Conservation (phyloP, 1,140 invertebrate genomes). For the Choristoneura fumiferana region DNA sequence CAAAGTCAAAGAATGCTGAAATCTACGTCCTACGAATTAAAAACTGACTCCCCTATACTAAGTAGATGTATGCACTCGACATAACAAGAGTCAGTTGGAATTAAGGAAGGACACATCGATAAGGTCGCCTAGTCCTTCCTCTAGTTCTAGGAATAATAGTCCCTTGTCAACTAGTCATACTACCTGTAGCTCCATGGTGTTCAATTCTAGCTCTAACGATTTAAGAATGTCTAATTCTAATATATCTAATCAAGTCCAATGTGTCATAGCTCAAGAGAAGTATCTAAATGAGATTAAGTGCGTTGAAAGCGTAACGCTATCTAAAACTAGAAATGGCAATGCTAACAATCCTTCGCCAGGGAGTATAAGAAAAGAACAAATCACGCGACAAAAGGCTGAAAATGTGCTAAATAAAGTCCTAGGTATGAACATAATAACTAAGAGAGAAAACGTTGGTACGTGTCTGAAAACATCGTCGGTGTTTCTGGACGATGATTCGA, state of each 20-base stretch:
- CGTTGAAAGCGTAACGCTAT: conserved; percentile 72
- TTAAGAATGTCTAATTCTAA: conserved; percentile 72
- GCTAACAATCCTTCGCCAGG: conserved; percentile 53
- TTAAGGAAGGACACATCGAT: conserved; percentile 66
- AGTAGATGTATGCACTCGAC: conserved; percentile 51
- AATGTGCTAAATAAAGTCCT: conserved; percentile 72
- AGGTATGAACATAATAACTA: conserved; percentile 72
- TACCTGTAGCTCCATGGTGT: conserved; percentile 77
- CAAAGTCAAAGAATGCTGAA: conserved; percentile 73
- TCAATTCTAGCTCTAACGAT: conserved; percentile 75
- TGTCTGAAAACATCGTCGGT: conserved; percentile 67
- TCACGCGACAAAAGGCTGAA: conserved; percentile 71
- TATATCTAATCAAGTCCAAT: conserved; percentile 73
- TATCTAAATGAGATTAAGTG: conserved; percentile 76
- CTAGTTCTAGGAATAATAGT: conserved; percentile 73
- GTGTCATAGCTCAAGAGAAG: conserved; percentile 77
- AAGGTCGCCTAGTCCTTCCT: conserved; percentile 66
- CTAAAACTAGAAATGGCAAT: conserved; percentile 54
- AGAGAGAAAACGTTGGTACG: conserved; percentile 66
- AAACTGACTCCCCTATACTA: conserved; percentile 63
- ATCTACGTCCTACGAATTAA: conserved; percentile 70
- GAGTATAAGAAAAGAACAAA: conserved; percentile 58
- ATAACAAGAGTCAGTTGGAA: conserved; percentile 66
- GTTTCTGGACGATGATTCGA: conserved; percentile 69
- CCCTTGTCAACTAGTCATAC: conserved; percentile 75